Evolutionary conservation across 92 coral and sea anemone genomes (phyloP).

Genomic region (Chrysogorgia sp.): DNA sequence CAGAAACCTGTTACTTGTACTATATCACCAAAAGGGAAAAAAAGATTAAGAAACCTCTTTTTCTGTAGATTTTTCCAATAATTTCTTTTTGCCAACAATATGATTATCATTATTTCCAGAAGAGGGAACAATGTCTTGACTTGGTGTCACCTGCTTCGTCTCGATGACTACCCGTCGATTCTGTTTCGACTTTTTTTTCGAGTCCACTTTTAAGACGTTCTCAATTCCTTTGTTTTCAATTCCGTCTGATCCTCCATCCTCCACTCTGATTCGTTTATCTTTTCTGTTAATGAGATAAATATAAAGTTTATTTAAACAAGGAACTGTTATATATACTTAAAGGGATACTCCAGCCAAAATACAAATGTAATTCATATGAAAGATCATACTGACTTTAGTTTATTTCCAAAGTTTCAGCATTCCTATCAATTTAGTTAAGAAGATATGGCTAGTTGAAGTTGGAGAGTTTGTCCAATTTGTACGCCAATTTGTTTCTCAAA

Average conservation of each 20-base stretch:
- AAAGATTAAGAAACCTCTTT: too few species aligned
- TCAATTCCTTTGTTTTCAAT: neutral
- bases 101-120: neutral
- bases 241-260: neutral
- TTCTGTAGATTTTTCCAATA: neutral
- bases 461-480: too few species aligned
- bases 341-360: too few species aligned
- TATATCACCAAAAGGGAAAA: too few species aligned
- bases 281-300: slow-evolving; percentile 1
- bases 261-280: slow-evolving; percentile 31
- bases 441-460: too few species aligned
- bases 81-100: neutral
- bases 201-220: neutral
- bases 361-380: too few species aligned
- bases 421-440: too few species aligned
- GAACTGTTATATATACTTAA: too few species aligned
- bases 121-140: neutral
- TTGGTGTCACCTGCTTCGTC: neutral
- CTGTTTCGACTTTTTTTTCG: slow-evolving; percentile 27
- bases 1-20: too few species aligned
- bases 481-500: too few species aligned
- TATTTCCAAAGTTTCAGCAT: too few species aligned
- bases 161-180: slow-evolving; percentile 12
- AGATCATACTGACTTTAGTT: too few species aligned
- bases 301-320: neutral